These are phyloP conservation scores for Coregonus sp. DNA, from an alignment of 2,797 vertebrate species.

Conservation along the genomic window DNA sequence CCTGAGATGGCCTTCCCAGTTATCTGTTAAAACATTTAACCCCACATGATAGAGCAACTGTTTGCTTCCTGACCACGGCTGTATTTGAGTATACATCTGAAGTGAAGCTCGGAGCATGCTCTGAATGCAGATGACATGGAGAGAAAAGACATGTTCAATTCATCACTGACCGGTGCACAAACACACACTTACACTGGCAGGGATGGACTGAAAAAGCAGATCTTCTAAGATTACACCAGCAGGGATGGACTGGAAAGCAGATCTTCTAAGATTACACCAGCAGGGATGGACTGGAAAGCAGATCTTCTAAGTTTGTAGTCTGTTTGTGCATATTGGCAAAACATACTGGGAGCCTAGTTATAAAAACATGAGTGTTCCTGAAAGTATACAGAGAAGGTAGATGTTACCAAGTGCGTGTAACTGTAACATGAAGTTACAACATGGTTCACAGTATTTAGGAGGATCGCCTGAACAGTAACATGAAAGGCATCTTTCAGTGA, in stretches of 20 bases:
- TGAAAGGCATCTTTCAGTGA: background rate
- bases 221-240: no score
- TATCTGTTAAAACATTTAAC: constrained; percentile 16
- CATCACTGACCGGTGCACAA: background rate
- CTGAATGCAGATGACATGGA: constrained; percentile 5
- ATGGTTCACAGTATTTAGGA: background rate
- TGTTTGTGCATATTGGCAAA: background rate
- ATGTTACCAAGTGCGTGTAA: background rate
- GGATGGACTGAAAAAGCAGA: no score
- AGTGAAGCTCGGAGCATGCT: background rate
- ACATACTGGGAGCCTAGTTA: background rate
- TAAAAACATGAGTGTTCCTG: background rate
- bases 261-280: no score
- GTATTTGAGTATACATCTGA: background rate
- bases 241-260: no score
- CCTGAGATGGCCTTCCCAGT: background rate
- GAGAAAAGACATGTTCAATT: constrained; percentile 9
- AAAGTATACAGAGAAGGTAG: background rate
- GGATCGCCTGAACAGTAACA: background rate
- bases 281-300: background rate
- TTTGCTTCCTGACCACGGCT: background rate
- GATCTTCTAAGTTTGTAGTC: background rate
- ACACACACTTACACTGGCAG: background rate
- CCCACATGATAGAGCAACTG: constrained; percentile 2
- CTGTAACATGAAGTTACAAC: background rate